Base-by-base conservation (phyloP, 2,797 vertebrate genomes). In the Gallirallus australis region DNA sequence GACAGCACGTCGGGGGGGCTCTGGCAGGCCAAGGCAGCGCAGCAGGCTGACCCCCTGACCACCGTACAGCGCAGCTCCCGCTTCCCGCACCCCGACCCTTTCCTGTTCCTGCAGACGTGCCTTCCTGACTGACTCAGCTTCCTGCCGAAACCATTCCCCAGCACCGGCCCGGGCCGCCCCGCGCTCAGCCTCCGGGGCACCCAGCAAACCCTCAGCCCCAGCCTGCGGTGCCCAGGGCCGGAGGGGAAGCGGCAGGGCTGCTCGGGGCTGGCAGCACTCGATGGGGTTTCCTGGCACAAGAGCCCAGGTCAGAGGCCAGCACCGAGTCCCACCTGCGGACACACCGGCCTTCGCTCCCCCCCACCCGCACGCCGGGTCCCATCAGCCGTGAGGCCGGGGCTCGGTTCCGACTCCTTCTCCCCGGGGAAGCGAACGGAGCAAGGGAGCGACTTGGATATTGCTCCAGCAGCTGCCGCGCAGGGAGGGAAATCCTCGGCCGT, bases 71-170 rank as follows among this genome's bases (percentile, higher is more conserved):
- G 9, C 31, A 21, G 57, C 19, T 39, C 45, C 47, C 3, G 3
- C 72, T 40, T 69, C 54, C 82, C 52, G 54, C 70, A 72, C 35
- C 70, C 65, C 12, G 4, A 53, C 79, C 30, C 76, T 72, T 94
- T 79, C 89, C 87, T 89, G 57, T 78, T 92, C 84, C 68, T 27
- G 1, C 48, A 73, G 69, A 59, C 12, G 28, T 48, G 73, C 88
- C 56, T 85, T 85, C 95, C 81, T 28, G 21, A 57, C 78, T 94
- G 85, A 94, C 60, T 94, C 94, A 94, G 86, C 81, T 93, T 95
- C 88, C 89, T 81, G 83, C 69, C 4, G 48, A 14, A 33, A n/a
- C 42, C 76, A 15, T 56, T 82, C 45, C 66, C n/a, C 79, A 72
- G 60, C 9, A 11, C 31, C 5, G 3, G 31, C 52, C 35, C 5